Conservation (phyloP, 2,113 vertebrate species). For the Lates calcarifer region DNA sequence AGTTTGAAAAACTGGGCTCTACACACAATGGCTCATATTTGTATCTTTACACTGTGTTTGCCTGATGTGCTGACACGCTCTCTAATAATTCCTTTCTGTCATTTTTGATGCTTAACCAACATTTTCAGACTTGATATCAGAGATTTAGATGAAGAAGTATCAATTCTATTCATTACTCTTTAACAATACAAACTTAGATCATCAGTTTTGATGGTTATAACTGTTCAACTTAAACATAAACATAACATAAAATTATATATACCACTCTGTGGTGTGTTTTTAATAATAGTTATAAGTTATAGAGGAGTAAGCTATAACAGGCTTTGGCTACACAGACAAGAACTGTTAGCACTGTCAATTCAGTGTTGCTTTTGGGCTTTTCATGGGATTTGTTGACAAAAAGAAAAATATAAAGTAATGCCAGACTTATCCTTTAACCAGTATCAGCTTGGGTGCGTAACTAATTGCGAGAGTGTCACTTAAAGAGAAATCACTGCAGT, state of each 20-base stretch:
- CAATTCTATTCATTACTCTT: not conserved
- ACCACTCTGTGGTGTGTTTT: not conserved
- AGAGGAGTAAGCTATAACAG: not conserved
- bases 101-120: no score
- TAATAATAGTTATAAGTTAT: not conserved
- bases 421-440: not conserved
- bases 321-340: not conserved
- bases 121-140: no score
- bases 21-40: not conserved
- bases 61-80: not conserved
- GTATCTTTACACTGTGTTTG: not conserved
- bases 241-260: no score
- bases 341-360: slow-evolving; percentile 3
- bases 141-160: not conserved
- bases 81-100: no score
- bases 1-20: not conserved
- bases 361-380: not conserved
- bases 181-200: not conserved
- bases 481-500: not conserved
- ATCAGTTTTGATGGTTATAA: not conserved
- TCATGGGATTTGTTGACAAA: slow-evolving; percentile 1
- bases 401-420: not conserved
- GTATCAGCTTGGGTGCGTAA: not conserved
- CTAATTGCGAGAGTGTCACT: not conserved
- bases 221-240: no score